A percentile compares a stretch with the other conserved stretches of the same genome.
These are phyloP conservation scores for Arvicola amphibius DNA, from an alignment of 2,797 vertebrate genomes.

Conservation along the genomic window DNA sequence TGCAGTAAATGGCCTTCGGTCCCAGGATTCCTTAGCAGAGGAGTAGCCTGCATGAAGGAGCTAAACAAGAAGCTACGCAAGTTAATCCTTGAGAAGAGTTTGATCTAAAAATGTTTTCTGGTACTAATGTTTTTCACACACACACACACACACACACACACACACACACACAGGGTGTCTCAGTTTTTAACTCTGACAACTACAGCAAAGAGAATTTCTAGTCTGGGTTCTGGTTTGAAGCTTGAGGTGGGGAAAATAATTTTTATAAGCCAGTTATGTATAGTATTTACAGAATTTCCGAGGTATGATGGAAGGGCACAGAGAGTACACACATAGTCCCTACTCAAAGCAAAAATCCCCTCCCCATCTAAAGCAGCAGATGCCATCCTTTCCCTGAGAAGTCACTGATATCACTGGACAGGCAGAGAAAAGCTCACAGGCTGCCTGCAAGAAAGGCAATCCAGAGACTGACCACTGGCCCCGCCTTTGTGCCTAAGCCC, in stretches of 20 bases:
- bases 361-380: not conserved
- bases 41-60: not conserved
- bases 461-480: not conserved
- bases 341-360: not conserved
- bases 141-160: too few relatives aligned
- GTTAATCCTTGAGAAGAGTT: not conserved
- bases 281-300: not conserved
- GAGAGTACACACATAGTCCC: not conserved
- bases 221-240: slow-evolving; percentile 58
- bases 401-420: not conserved
- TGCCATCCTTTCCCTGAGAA: not conserved
- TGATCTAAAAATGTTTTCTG: not conserved
- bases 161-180: not conserved
- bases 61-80: not conserved
- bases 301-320: not conserved
- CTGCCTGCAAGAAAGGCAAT: not conserved
- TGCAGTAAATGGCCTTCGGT: not conserved
- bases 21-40: not conserved
- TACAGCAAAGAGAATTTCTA: not conserved
- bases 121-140: not conserved
- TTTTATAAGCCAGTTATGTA: not conserved
- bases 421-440: not conserved
- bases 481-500: not conserved
- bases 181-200: slow-evolving; percentile 6
- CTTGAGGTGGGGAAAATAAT: not conserved